Percentiles rank a stretch among this genome's conserved stretches.
Evolutionary conservation across 2,113 vertebrate genomes (phyloP).

Genomic region (Cervus canadensis): DNA sequence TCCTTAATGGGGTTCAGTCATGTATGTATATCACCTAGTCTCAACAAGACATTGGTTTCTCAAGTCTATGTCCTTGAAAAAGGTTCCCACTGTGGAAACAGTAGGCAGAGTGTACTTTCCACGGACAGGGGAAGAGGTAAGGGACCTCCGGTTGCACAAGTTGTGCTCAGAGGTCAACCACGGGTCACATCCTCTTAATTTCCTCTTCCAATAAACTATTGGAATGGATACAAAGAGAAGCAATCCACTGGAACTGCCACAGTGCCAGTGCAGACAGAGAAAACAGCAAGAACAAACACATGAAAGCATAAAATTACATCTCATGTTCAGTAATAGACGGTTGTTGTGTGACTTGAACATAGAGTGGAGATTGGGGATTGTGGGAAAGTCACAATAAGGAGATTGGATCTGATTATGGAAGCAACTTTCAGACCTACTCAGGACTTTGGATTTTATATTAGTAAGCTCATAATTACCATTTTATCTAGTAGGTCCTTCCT

Average conservation of each 20-base stretch:
- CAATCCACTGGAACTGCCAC: not conserved
- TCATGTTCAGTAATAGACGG: not conserved
- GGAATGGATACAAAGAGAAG: not conserved
- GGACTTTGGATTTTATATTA: not conserved
- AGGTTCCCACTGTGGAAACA: not conserved
- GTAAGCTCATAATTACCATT: not conserved
- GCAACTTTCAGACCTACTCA: not conserved
- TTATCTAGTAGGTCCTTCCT: not conserved
- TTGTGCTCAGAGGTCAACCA: not conserved
- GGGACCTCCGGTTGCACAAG: not conserved
- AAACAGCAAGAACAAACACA: not conserved
- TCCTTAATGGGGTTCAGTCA: not conserved
- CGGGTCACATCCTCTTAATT: not conserved
- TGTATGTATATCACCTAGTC: not conserved
- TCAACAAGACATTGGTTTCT: not conserved
- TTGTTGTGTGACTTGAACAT: not conserved
- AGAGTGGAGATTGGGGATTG: not conserved
- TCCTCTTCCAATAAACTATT: not conserved
- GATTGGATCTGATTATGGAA: not conserved
- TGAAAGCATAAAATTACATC: not conserved
- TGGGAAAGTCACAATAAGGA: not conserved
- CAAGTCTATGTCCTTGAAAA: not conserved
- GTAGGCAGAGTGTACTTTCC: not conserved
- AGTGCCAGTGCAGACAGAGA: not conserved
- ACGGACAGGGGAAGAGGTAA: not conserved